These are phyloP conservation scores for Heliconius cydno DNA, from an alignment of 2,888 invertebrate species.

Conservation along the genomic window DNA sequence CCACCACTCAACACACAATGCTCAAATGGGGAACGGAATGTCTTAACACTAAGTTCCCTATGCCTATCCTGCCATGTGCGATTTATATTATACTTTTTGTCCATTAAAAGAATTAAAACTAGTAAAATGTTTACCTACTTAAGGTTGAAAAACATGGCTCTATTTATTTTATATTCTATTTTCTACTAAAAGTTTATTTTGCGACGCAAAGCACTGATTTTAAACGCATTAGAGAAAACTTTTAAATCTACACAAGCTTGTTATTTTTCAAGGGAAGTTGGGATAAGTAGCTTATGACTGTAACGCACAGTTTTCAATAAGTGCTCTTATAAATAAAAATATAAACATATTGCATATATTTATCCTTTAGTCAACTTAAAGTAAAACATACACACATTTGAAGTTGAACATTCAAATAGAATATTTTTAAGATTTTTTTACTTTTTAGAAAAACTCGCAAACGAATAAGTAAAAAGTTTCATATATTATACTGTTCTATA, in stretches of 20 bases:
- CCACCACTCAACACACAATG: too few relatives aligned
- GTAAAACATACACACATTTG: not conserved
- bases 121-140: not conserved
- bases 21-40: too few relatives aligned
- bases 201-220: not conserved
- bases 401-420: too few relatives aligned
- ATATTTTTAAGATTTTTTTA: too few relatives aligned
- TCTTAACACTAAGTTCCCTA: too few relatives aligned
- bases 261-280: conserved; percentile 5
- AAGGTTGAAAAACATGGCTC: not conserved
- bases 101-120: not conserved
- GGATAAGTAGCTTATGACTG: not conserved
- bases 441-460: too few relatives aligned
- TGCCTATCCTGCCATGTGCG: too few relatives aligned
- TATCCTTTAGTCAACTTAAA: not conserved
- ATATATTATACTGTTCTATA: too few relatives aligned
- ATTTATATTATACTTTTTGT: not conserved
- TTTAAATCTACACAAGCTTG: conserved; percentile 12
- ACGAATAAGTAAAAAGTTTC: too few relatives aligned
- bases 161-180: not conserved
- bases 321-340: not conserved
- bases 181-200: not conserved
- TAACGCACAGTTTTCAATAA: not conserved
- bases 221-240: not conserved
- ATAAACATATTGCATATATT: not conserved